Conservation (phyloP, 1,140 invertebrate genomes). For the Tetranychus urticae region DNA sequence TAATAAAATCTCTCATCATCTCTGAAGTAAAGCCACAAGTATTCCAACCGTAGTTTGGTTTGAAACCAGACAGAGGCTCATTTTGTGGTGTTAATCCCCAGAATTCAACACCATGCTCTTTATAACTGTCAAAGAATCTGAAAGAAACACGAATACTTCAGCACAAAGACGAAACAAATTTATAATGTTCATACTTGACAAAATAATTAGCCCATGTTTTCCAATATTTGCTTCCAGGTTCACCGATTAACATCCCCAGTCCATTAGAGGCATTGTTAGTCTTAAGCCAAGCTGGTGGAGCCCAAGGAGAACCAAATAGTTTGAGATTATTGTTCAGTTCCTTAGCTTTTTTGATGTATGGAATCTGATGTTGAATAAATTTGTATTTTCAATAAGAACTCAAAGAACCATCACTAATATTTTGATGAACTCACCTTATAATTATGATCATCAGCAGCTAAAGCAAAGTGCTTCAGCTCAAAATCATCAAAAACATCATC, state of each 20-base stretch:
- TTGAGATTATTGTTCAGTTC: constrained; percentile 23
- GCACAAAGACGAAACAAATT: too few species aligned
- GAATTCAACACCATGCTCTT: constrained; percentile 25
- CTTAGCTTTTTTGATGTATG: constrained; percentile 31
- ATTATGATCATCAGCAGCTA: constrained; percentile 36
- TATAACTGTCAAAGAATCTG: constrained; percentile 34
- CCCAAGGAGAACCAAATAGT: constrained; percentile 50
- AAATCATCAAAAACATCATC: constrained; percentile 34
- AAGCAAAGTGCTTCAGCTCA: constrained; percentile 36
- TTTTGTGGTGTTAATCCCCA: constrained; percentile 38
- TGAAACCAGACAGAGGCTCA: constrained; percentile 28
- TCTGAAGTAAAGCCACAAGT: neutral
- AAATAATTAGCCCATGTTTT: constrained; percentile 49
- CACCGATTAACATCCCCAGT: neutral
- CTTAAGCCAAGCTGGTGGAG: constrained; percentile 67
- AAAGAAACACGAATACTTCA: neutral
- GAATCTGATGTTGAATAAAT: constrained; percentile 27
- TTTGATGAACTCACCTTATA: constrained; percentile 27
- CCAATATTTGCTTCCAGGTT: neutral
- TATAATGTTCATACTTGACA: neutral
- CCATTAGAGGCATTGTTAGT: constrained; percentile 41
- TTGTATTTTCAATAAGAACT: too few species aligned
- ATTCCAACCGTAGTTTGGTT: constrained; percentile 21
- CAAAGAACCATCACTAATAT: too few species aligned
- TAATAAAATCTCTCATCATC: constrained; percentile 4